Percentiles rank a stretch among this genome's conserved stretches.
These are phyloP conservation scores for Clarias fuscus DNA, from an alignment of 2,797 vertebrate species.

Conservation along the genomic window DNA sequence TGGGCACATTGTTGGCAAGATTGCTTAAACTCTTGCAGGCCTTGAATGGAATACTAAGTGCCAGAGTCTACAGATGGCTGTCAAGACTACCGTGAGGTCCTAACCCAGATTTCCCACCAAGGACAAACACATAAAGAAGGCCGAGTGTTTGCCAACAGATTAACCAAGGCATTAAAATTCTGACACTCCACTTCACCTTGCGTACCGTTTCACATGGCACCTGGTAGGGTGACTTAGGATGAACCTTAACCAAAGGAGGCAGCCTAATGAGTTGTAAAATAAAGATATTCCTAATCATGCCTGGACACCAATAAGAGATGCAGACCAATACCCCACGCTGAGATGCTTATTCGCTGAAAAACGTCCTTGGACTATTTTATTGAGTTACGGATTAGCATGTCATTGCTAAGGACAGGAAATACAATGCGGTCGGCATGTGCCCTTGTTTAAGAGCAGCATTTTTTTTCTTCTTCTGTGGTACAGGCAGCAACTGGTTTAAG, in stretches of 20 bases:
- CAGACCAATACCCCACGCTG: conserved; percentile 25
- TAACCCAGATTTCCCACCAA: conserved; percentile 36
- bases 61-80: conserved; percentile 29
- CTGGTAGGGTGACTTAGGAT: conserved; percentile 8
- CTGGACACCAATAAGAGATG: conserved; percentile 19
- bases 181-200: conserved; percentile 30
- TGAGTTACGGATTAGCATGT: conserved; percentile 51
- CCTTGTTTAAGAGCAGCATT: conserved; percentile 35
- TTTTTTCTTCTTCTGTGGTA: not conserved
- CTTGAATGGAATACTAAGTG: conserved; percentile 37
- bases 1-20: conserved; percentile 36
- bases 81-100: conserved; percentile 33
- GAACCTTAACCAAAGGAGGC: conserved; percentile 29
- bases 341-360: conserved; percentile 38
- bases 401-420: conserved; percentile 46
- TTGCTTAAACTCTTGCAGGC: conserved; percentile 23
- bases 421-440: conserved; percentile 41
- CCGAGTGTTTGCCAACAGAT: conserved; percentile 25
- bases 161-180: conserved; percentile 41
- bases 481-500: conserved; percentile 10
- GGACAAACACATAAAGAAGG: conserved; percentile 40
- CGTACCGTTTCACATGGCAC: conserved; percentile 13
- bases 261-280: conserved; percentile 10
- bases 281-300: conserved; percentile 45
- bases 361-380: conserved; percentile 53